These are phyloP conservation scores for Aphidius colemani DNA, from an alignment of 2,888 invertebrate genomes.

Conservation along the genomic window DNA sequence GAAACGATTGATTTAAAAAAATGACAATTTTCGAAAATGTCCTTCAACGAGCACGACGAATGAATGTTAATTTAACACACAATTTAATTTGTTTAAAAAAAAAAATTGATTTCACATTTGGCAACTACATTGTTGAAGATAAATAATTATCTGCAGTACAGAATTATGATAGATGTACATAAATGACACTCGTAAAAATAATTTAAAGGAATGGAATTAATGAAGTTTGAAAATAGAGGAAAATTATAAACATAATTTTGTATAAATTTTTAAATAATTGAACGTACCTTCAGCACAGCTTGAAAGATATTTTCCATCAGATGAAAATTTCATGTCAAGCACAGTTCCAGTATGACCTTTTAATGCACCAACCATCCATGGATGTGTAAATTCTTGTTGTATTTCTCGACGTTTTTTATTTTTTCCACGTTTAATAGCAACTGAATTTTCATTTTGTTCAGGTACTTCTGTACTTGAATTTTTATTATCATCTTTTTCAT, in stretches of 20 bases:
- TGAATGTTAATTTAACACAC: too few relatives aligned
- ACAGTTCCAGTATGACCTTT: slow-evolving; percentile 82
- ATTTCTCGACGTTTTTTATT: slow-evolving; percentile 53
- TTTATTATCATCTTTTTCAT: not conserved
- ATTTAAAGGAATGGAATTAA: not conserved
- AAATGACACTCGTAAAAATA: slow-evolving; percentile 4
- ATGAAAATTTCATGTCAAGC: slow-evolving; percentile 78
- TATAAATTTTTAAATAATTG: not conserved
- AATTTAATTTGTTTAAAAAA: too few relatives aligned
- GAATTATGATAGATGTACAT: not conserved
- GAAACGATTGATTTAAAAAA: not conserved
- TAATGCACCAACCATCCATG: slow-evolving; percentile 78
- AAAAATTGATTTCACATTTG: not conserved
- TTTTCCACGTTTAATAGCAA: slow-evolving; percentile 46
- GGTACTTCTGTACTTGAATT: too few relatives aligned
- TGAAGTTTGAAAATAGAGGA: slow-evolving; percentile 1
- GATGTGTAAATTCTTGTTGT: slow-evolving; percentile 53
- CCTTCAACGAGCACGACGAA: too few relatives aligned
- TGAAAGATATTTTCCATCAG: slow-evolving; percentile 84
- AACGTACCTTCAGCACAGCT: slow-evolving; percentile 80
- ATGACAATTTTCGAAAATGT: too few relatives aligned
- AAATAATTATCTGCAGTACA: too few relatives aligned
- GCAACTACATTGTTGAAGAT: too few relatives aligned
- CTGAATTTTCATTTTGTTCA: slow-evolving; percentile 10
- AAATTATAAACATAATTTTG: not conserved